These are phyloP conservation scores for Saimiri boliviensis DNA, from an alignment of 2,113 vertebrate genomes.

Conservation along the genomic window DNA sequence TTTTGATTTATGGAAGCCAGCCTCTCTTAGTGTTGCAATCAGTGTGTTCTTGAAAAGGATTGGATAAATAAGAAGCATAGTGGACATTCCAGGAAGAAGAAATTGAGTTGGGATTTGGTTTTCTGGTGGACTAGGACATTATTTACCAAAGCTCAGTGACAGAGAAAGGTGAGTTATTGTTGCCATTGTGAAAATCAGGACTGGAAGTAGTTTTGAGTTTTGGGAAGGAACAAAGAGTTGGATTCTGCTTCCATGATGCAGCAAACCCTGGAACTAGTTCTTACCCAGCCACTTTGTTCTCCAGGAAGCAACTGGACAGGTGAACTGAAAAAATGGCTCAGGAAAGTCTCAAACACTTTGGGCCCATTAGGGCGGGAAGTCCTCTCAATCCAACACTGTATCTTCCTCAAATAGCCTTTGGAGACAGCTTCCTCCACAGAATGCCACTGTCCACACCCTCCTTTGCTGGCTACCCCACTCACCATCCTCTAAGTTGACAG, in stretches of 20 bases:
- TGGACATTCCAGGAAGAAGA: neutral
- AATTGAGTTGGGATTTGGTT: neutral
- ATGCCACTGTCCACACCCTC: too few relatives aligned
- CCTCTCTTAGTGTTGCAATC: too few relatives aligned
- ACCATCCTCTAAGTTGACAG: neutral
- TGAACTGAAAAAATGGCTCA: neutral
- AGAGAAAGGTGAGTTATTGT: neutral
- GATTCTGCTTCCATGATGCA: neutral
- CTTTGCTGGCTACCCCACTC: neutral
- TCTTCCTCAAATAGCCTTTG: neutral
- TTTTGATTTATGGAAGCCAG: neutral
- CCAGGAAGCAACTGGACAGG: neutral
- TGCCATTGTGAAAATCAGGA: neutral
- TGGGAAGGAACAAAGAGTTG: neutral
- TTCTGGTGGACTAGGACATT: neutral
- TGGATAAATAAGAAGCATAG: neutral
- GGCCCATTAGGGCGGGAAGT: neutral
- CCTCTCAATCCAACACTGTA: neutral
- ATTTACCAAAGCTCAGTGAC: neutral
- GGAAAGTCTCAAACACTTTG: neutral
- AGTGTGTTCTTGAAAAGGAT: neutral
- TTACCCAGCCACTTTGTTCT: neutral
- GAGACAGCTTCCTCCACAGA: neutral
- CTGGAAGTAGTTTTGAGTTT: neutral
- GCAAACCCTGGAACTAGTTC: neutral